phyloP scores from a whole-genome alignment of 2,888 invertebrate species.

The Polyploca ridens region DNA sequence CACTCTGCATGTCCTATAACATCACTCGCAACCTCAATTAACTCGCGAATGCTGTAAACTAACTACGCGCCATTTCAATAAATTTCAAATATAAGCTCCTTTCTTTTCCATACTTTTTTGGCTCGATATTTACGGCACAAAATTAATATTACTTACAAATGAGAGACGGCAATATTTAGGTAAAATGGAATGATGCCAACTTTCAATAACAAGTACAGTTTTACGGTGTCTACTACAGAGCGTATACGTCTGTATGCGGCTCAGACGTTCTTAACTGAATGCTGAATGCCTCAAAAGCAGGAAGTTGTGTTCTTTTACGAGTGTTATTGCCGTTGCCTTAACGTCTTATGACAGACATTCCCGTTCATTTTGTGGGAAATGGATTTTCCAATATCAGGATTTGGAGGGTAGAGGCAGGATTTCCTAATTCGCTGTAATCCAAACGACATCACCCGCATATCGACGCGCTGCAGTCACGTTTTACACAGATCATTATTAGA shows the following conservation, averaged over 20 bases:
- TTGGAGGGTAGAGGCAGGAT: not conserved
- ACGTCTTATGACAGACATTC: slow-evolving; percentile 25
- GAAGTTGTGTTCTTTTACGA: slow-evolving; percentile 44
- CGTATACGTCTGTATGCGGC: slow-evolving; percentile 37
- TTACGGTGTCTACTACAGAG: slow-evolving; percentile 29
- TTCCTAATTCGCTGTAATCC: slow-evolving; percentile 36
- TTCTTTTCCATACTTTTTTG: slow-evolving; percentile 38
- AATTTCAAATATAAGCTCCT: slow-evolving; percentile 40
- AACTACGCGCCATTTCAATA: slow-evolving; percentile 29
- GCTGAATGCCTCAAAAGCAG: slow-evolving; percentile 37
- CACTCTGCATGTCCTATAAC: slow-evolving; percentile 43
- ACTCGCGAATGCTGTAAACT: slow-evolving; percentile 31
- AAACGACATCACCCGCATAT: slow-evolving; percentile 35
- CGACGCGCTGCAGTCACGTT: slow-evolving; percentile 34
- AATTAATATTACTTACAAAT: slow-evolving; percentile 56
- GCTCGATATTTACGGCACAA: slow-evolving; percentile 33
- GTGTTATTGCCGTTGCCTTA: slow-evolving; percentile 33
- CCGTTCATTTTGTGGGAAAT: slow-evolving; percentile 19
- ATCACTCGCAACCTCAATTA: slow-evolving; percentile 51
- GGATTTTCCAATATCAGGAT: slow-evolving; percentile 19
- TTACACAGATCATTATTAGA: slow-evolving; percentile 29
- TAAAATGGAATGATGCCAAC: slow-evolving; percentile 67
- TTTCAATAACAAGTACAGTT: slow-evolving; percentile 54
- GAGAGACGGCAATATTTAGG: slow-evolving; percentile 58
- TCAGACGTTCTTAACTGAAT: slow-evolving; percentile 40